Evolutionary conservation across 2,888 invertebrate genomes (phyloP), one percentile per base, ranked within the genome.

Genomic region (Cacoxenus indagator): DNA sequence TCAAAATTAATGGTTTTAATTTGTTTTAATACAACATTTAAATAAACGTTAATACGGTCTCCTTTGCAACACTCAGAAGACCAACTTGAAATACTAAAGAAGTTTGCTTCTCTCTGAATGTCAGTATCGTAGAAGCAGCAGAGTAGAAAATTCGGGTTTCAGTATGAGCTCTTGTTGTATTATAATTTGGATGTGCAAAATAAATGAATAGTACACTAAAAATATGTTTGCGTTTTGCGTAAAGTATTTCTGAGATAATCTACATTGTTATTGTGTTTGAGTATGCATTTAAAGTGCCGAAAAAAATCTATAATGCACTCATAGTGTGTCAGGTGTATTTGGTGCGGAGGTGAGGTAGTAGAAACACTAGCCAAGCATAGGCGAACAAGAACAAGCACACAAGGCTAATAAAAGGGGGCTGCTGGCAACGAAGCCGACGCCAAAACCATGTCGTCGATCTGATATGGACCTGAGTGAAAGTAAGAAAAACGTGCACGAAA

Each of bases 241-340:
- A 26, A 59, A 17, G 29, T 59, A 31, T 59, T 14, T 19, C 27
- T 17, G n/a, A 17, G 4, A 29, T 6, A 5, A 19, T n/a, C 8
- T 31, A 31, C 8, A 31, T 59, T 31, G 2, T 4, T 8, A 31
- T 31, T 31, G 17, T 59, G 31, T n/a, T 31, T 59, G 8, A 59
- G n/a, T 9, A 31, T 29, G 26, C 29, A 0, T n/a, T 57, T 17
- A 37, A 59, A 59, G 59, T 31, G 57, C 57, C 57, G 29, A 17
- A 57, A 17, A 57, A 57, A 57, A 57, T 57, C 57, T 57, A 57
- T 57, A 57, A 57, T 57, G 59, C 14, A 19, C 29, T 27, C 57
- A 17, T 57, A 57, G 57, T n/a, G 11, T n/a, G n/a, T 27, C 37
- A 51, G 22, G 48, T 51, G 37, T 19, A 59, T n/a, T n/a, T n/a